Base-by-base conservation (phyloP, 2,888 invertebrate species). In the Ochropacha duplaris region DNA sequence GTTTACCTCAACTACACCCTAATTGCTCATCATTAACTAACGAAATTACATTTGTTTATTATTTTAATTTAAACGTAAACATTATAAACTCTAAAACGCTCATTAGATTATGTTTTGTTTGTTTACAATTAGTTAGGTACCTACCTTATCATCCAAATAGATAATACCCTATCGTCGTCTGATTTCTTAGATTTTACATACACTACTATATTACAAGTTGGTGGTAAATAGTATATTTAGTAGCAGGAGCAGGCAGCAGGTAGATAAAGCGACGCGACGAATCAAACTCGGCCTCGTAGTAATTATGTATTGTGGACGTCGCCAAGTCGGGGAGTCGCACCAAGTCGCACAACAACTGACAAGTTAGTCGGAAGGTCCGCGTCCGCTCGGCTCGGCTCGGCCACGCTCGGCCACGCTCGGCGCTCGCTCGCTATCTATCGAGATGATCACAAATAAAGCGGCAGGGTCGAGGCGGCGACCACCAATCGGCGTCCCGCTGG, bases 391-490 rank as follows among this genome's bases (percentile, higher is more conserved):
- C 1, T 6, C 31, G n/a, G n/a, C n/a, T n/a, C n/a, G n/a, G n/a
- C n/a, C n/a, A n/a, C n/a, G n/a, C n/a, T n/a, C n/a, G n/a, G n/a
- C n/a, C n/a, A n/a, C n/a, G n/a, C n/a, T n/a, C n/a, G n/a, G n/a
- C n/a, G n/a, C 3, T 16, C 26, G n/a, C 26, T 49, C 50, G 50
- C 55, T 71, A 69, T 71, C 72, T 71, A 63, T 69, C 64, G 28
- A 61, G 66, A 71, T 71, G 68, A 69, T 69, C 71, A 54, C 44
- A 54, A 44, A 54, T 26, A 39, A 24, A 54, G 24, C 16, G 31
- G 34, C 31, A 54, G 51, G 49, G 22, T 26, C 55, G 55, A 57
- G 57, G 49, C 22, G 56, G 50, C 52, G 61, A 58, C 57, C 49
- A 51, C 64, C 61, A 59, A 56, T 61, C 50, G 56, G 55, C 52